Evolutionary conservation across 1,140 invertebrate genomes (phyloP).

Genomic region (Teleogryllus occipitalis): DNA sequence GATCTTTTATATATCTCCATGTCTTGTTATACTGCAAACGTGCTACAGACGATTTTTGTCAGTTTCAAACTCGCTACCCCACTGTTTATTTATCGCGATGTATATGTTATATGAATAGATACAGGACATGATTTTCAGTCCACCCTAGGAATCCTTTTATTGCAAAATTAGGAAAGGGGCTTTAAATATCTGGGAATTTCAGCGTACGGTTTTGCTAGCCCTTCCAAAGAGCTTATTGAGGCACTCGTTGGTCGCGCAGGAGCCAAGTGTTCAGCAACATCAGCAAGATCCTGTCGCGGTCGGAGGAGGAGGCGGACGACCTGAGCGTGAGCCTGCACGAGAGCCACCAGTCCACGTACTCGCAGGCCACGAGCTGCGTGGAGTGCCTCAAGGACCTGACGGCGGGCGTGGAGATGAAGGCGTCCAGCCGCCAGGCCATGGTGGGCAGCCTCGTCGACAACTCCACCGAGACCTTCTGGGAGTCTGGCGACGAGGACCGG

Average conservation of each 20-base stretch:
- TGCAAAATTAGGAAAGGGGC: too few species aligned
- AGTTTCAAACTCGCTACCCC: too few species aligned
- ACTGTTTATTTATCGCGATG: too few species aligned
- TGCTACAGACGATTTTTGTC: too few species aligned
- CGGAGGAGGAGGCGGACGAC: slow-evolving; percentile 68
- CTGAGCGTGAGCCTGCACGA: slow-evolving; percentile 50
- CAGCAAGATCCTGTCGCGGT: slow-evolving; percentile 88
- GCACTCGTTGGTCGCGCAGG: slow-evolving; percentile 32
- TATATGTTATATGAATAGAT: too few species aligned
- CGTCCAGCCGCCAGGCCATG: slow-evolving; percentile 90
- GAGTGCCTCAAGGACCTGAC: slow-evolving; percentile 68
- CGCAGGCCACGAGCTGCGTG: slow-evolving; percentile 45
- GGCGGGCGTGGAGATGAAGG: slow-evolving; percentile 65
- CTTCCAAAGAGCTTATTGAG: too few species aligned
- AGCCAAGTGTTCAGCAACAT: slow-evolving; percentile 94
- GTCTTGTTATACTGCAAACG: too few species aligned
- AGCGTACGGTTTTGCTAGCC: too few species aligned
- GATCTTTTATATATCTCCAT: too few species aligned
- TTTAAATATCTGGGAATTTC: too few species aligned
- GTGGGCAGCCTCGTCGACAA: slow-evolving; percentile 84
- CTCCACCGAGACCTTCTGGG: slow-evolving; percentile 98
- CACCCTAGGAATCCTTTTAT: too few species aligned
- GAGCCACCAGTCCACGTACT: slow-evolving; percentile 43
- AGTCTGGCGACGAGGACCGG: slow-evolving; percentile 91
- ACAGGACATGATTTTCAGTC: too few species aligned